These are phyloP conservation scores for Aldrovandia affinis DNA, from an alignment of 2,797 vertebrate species.

Conservation along the genomic window DNA sequence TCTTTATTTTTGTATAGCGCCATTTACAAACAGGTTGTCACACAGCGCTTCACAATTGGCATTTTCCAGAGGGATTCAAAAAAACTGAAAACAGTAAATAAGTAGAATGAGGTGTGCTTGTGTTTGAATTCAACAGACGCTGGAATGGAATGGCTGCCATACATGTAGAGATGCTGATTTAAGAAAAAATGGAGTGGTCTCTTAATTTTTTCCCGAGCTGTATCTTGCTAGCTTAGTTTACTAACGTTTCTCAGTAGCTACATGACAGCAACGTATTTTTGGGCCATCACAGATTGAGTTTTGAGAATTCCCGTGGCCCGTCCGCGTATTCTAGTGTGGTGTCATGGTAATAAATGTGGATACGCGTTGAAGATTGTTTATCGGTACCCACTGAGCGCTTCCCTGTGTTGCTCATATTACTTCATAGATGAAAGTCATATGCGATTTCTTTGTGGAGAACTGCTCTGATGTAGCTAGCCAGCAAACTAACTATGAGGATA, in stretches of 20 bases:
- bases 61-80: too few species aligned
- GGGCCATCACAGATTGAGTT: neutral
- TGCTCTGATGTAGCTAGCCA: conserved; percentile 68
- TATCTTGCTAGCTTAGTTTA: conserved; percentile 15
- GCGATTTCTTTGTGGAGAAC: conserved; percentile 70
- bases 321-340: neutral
- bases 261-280: conserved; percentile 1
- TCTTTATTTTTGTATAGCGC: too few species aligned
- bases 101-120: too few species aligned
- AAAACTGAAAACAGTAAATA: too few species aligned
- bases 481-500: conserved; percentile 62
- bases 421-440: conserved; percentile 50
- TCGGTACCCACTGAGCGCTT: conserved; percentile 71
- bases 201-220: conserved; percentile 32
- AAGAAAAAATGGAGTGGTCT: too few species aligned
- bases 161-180: too few species aligned
- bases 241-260: neutral
- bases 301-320: neutral
- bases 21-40: too few species aligned
- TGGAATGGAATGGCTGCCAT: too few species aligned
- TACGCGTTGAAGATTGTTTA: conserved; percentile 40
- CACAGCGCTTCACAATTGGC: too few species aligned
- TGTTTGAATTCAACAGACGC: too few species aligned
- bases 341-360: conserved; percentile 19
- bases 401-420: conserved; percentile 56